Base-by-base conservation (phyloP, 2,797 vertebrate genomes). In the Smutsia temminckii region DNA sequence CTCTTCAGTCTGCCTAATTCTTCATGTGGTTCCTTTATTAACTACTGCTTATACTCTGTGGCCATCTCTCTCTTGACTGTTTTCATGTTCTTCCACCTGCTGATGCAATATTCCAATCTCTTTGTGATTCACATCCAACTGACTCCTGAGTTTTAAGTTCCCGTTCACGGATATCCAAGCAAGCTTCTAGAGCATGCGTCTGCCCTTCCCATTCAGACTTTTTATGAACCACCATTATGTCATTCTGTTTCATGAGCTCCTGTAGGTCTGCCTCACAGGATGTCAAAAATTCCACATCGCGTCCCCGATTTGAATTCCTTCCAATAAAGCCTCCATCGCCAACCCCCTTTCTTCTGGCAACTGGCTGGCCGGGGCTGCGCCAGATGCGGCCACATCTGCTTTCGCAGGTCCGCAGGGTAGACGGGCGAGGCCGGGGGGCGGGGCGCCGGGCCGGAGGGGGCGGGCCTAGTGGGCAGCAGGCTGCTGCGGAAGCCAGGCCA, bases 1-100 rank as follows among this genome's bases (percentile, higher is more conserved):
- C 98, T 99, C 97, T 99, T 99, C 97, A 99, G 97, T 97, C 98
- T 99, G 80, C 98, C 98, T 94, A 99, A 97, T 96, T 99, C 98
- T 90, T 98, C 98, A 17, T 98, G 98, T 68, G 98, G 98, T 80
- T 98, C 98, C 96, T 98, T 98, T 91, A 99, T 98, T 91, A 99
- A 98, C 93, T 99, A 99, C 8, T 99, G 98, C 78, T 99, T 99
- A 53, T 99, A 99, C n/a, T 99, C 99, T 69, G 97, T 18, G 7
- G 98, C 98, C 85, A 99, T 97, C 57, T 98, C 98, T 80, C 99
- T 98, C 93, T 98, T 99, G 89, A 96, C 96, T 61, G 40, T 98
- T 96, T 96, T 99, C 99, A 84, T 97, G 87, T 2, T 99, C 98
- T 88, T 99, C 98, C 0, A 99, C 94, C 97, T 99, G 99, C 81